Evolutionary conservation across 2,113 vertebrate species (phyloP), one percentile per base, ranked within the genome.

Genomic region (Oncorhynchus keta): DNA sequence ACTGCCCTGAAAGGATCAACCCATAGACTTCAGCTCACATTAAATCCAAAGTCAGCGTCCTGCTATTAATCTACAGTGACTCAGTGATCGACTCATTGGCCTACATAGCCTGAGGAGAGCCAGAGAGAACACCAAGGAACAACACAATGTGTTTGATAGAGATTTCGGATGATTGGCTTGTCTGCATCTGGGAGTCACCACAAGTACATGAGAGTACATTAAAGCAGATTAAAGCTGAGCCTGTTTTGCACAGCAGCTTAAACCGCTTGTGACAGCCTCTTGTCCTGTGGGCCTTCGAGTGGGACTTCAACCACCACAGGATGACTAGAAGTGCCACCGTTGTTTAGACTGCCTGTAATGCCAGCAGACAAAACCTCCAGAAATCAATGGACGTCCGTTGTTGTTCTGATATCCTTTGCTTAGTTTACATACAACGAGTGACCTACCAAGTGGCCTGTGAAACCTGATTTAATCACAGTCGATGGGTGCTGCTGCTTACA

Each of bases 221-320:
- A 81, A 76, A 84, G 87, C 87, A 87, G 87, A 92, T 89, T 90
- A 90, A 80, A 84, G 82, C 28, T 11, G 9, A 45, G 9, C 39
- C 39, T 61, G 82, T 73, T 81, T 79, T 55, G 73, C 72, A 8
- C 70, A 51, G 59, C 83, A 77, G 78, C 83, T 84, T 87, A 86
- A 90, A 88, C 82, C 81, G 83, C 69, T 89, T 84, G 81, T 91
- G 89, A 90, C 88, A 87, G 90, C 78, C 85, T 12, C 73, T 73
- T 88, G 81, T 84, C 87, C 86, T 71, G 3, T 1, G 78, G 76
- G 78, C 76, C 73, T 55, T 77, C 77, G 9, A 79, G 69, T 9
- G 51, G 74, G 75, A 81, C 49, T 14, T 74, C 70, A 70, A 75
- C 81, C 64, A 24, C 30, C 20, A 49, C 32, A 51, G 20, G 28